Conservation (phyloP, 2,113 vertebrate genomes). For the Heterocephalus glaber region DNA sequence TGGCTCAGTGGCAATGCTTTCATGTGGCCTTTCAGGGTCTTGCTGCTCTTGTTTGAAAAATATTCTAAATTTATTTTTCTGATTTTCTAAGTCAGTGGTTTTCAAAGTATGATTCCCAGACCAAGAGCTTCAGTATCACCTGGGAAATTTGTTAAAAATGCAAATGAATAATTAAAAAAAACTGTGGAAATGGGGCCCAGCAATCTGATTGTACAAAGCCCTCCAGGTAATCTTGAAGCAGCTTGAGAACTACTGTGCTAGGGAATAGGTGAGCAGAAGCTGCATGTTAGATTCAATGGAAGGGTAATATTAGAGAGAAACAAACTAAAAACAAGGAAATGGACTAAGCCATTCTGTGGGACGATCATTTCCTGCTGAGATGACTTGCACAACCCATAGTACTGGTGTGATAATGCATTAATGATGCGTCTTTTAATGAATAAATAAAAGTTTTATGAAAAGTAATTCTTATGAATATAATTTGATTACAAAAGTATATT, state of each 20-base stretch:
- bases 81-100: conserved; percentile 37
- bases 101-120: neutral
- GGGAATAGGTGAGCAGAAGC: neutral
- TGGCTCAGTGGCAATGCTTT: neutral
- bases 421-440: neutral
- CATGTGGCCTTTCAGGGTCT: neutral
- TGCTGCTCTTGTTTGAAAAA: neutral
- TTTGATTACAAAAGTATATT: neutral
- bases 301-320: neutral
- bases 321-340: neutral
- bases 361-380: neutral
- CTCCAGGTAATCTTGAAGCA: neutral
- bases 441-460: neutral
- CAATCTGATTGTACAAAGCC: neutral
- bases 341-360: neutral
- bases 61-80: neutral
- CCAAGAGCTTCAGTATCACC: neutral
- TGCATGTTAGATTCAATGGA: neutral
- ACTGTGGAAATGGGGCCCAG: neutral
- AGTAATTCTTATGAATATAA: neutral
- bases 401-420: neutral
- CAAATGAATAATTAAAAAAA: neutral
- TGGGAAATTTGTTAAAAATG: conserved; percentile 14
- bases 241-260: neutral
- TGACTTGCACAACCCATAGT: neutral